Base-by-base conservation (phyloP, 2,113 vertebrate genomes). In the Prionailurus viverrinus region DNA sequence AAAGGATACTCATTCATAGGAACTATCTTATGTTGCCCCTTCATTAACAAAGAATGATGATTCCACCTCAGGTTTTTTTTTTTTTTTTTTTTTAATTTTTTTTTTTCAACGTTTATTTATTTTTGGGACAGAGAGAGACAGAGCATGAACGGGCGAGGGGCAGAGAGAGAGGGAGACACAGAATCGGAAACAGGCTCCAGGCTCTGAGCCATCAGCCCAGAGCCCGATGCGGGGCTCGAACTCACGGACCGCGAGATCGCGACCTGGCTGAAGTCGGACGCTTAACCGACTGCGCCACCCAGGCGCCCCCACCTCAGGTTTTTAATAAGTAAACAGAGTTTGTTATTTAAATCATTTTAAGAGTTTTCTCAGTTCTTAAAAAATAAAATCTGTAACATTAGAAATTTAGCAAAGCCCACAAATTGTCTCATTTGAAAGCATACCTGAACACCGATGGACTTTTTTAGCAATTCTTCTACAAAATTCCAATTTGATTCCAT, bases 401-500 rank as follows among this genome's bases (percentile, higher is more conserved):
- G 90, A 97, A 89, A 89, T 78, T 79, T n/a, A 91, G n/a, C 23
- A 53, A 94, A 74, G 33, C 63, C 31, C 36, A 96, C 11, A 91
- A 79, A 89, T 1, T 11, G 25, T 93, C 7, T 76, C 94, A 73
- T 96, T 95, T 81, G 95, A 68, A 88, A 84, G 93, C 97, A 98
- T 98, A 99, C 99, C 99, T 99, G 99, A 82, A 98, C 94, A 98
- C 96, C 98, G 94, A 98, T 98, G 36, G 99, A 99, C 88, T 99
- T 98, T 97, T 99, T 99, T 53, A 99, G 98, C 86, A 99, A 98
- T 96, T 99, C 99, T 97, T 99, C 99, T 86, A 99, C 99, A 98
- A 99, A 99, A 89, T 97, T 98, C 99, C 99, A 99, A 92, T 99
- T 99, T 95, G 99, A 99, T 76, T 99, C 98, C 85, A 99, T 98